A percentile compares a stretch with the other conserved stretches of the same genome.
Evolutionary conservation across 2,888 invertebrate species (phyloP).

Genomic region (Dynastes tityus): DNA sequence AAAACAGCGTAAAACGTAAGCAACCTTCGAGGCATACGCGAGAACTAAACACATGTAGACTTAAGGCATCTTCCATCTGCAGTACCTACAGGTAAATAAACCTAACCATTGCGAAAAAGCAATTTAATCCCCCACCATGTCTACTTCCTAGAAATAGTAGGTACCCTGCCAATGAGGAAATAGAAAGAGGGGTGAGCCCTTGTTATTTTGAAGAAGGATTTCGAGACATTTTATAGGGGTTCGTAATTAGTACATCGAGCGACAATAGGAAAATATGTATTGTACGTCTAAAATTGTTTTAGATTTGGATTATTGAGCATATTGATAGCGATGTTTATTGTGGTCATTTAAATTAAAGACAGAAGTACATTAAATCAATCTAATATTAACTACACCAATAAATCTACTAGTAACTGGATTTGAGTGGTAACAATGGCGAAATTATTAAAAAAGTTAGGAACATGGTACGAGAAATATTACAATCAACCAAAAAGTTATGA

Average conservation of each 20-base stretch:
- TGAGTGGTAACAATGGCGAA: too few relatives aligned
- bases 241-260: conserved; percentile 21
- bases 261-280: conserved; percentile 6
- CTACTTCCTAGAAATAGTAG: conserved; percentile 15
- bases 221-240: conserved; percentile 13
- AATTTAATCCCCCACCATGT: conserved; percentile 17
- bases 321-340: too few relatives aligned
- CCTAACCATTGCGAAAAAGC: conserved; percentile 23
- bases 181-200: conserved; percentile 15
- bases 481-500: too few relatives aligned
- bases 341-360: too few relatives aligned
- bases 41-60: neutral
- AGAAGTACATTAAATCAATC: too few relatives aligned
- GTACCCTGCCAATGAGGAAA: conserved; percentile 32
- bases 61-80: neutral
- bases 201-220: conserved; percentile 19
- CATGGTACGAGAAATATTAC: too few relatives aligned
- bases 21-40: neutral
- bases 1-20: neutral
- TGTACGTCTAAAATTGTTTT: too few relatives aligned
- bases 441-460: too few relatives aligned
- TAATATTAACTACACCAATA: too few relatives aligned
- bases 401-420: too few relatives aligned
- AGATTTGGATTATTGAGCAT: too few relatives aligned
- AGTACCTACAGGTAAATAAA: conserved; percentile 4